Evolutionary conservation across 2,797 vertebrate genomes (phyloP), one percentile per base, ranked within the genome.

Genomic region (Sebastes steindachneri): DNA sequence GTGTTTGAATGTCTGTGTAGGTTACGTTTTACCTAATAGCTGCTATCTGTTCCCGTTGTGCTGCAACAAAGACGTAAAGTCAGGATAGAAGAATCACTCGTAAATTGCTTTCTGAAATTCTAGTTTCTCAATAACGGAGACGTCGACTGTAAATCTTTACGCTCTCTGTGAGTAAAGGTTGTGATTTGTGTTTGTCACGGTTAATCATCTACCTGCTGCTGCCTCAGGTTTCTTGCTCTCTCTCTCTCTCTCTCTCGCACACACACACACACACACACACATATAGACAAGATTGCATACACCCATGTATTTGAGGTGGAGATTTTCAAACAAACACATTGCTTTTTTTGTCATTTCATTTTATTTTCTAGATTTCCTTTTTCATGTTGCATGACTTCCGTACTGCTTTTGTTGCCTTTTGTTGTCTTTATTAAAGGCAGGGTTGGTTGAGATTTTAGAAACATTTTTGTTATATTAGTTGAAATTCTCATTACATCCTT

Each of bases 171-270:
- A 86, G 78, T 67, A 75, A 89, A 90, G 67, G 74, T 80, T 89
- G 77, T 72, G 90, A 88, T 90, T 91, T 91, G 82, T 72, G 79
- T 73, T 77, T 28, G 28, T 57, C 55, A 21, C 3, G 33, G 90
- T 95, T 93, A 94, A 94, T 95, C 88, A 94, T 94, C 81, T 79
- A 92, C 90, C 41, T 76, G 85, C 59, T 73, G 57, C 73, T 74
- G 78, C 87, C 81, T 87, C 62, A 68, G 67, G 80, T 88, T 80
- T 82, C 82, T 59, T 64, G 9, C 74, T 68, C 21, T 65, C 15
- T 58, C 57, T 64, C 68, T 68, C 29, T 26, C 73, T 37, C 29
- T 12, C 28, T 28, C 4, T 4, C 55, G 14, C 68, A 17, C 73
- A 10, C 25, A 35, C 33, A 1, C 57, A 17, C 57, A 28, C 57